Conservation (phyloP, 2,113 vertebrate species). For the Chionis minor region DNA sequence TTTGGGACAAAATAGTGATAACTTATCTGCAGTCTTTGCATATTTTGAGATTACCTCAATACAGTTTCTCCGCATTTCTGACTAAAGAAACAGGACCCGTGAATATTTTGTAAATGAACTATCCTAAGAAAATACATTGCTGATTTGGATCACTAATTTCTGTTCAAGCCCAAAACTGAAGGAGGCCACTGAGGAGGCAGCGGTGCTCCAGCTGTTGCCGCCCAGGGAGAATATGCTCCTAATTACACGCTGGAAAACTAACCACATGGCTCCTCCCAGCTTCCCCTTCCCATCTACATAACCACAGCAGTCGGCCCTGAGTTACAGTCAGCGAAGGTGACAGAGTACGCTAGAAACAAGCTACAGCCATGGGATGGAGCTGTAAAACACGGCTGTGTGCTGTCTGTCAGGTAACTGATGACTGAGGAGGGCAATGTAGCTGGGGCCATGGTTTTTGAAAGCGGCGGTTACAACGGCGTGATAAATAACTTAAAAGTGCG, state of each 20-base stretch:
- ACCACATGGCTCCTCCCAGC: background rate
- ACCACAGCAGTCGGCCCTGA: background rate
- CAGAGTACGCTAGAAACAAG: background rate
- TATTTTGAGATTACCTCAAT: background rate
- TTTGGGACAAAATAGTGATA: background rate
- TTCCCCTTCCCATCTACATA: background rate
- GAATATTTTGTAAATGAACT: background rate
- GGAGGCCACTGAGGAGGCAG: background rate
- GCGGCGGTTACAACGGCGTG: background rate
- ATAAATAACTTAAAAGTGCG: background rate
- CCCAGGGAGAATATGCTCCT: background rate
- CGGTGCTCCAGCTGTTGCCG: background rate
- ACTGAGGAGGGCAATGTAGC: background rate
- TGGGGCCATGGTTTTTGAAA: background rate
- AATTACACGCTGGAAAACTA: background rate
- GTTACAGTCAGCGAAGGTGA: background rate
- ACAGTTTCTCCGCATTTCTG: background rate
- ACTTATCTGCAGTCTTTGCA: background rate
- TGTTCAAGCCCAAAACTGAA: background rate
- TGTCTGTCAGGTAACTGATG: background rate
- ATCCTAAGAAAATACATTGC: background rate
- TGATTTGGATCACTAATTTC: background rate
- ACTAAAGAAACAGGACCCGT: background rate
- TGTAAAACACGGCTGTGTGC: background rate
- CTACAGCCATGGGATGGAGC: background rate